These are phyloP conservation scores for Elachura formosa DNA, from an alignment of 2,113 vertebrate genomes.

Conservation along the genomic window DNA sequence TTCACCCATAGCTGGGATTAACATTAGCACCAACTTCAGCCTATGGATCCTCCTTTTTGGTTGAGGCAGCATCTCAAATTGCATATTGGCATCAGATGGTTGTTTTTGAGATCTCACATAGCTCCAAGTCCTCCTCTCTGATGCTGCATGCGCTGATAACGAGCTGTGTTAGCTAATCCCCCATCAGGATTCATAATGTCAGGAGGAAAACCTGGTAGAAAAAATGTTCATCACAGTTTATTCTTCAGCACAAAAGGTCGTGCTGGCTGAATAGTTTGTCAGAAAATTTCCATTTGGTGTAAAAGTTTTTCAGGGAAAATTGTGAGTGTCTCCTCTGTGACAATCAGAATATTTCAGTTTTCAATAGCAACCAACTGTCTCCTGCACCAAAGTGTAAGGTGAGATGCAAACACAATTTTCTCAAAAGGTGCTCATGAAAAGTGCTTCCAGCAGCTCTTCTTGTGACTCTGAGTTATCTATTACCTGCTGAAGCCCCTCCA, in stretches of 20 bases:
- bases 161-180: neutral
- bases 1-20: neutral
- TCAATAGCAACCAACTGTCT: neutral
- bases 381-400: neutral
- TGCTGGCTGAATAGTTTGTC: neutral
- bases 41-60: neutral
- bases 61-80: neutral
- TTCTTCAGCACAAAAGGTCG: neutral
- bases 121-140: neutral
- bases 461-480: neutral
- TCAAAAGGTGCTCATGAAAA: neutral
- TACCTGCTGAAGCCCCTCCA: neutral
- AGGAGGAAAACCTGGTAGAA: neutral
- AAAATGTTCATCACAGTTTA: neutral
- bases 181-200: conserved; percentile 1
- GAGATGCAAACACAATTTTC: neutral
- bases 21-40: neutral
- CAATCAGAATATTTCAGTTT: neutral
- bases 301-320: neutral
- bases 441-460: neutral
- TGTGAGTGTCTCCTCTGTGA: neutral
- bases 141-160: neutral
- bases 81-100: neutral
- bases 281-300: neutral
- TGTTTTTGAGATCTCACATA: neutral